These are phyloP conservation scores for Neomorphus geoffroyi DNA, from an alignment of 2,797 vertebrate species.

Conservation along the genomic window DNA sequence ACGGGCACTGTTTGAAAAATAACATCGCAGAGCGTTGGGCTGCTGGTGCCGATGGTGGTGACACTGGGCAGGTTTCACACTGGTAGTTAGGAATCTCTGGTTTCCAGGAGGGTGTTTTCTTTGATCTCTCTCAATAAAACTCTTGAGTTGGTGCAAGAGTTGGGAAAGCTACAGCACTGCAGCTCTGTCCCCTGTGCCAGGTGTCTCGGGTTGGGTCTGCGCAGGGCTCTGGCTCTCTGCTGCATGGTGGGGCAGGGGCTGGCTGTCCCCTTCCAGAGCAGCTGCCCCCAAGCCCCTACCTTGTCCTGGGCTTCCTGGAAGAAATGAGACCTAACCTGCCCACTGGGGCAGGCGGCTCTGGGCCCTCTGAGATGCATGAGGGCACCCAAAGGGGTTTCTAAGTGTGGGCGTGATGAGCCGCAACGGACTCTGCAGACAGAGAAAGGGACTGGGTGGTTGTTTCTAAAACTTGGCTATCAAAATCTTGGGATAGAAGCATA, in stretches of 20 bases:
- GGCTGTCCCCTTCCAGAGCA: neutral
- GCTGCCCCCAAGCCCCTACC: neutral
- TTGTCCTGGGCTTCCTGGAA: neutral
- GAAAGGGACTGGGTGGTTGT: neutral
- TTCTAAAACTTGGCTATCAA: neutral
- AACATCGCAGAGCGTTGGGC: accelerated
- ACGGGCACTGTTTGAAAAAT: neutral
- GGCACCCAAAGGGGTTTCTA: neutral
- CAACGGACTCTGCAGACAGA: neutral
- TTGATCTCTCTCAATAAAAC: neutral
- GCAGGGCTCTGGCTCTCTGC: neutral
- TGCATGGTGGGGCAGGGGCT: neutral
- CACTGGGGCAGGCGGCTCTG: neutral
- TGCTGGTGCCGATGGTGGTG: neutral
- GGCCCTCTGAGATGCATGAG: neutral
- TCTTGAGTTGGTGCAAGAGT: neutral
- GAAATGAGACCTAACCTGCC: neutral
- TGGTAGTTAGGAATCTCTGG: neutral
- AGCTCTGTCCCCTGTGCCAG: neutral
- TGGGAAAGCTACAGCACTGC: neutral
- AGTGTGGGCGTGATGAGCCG: neutral
- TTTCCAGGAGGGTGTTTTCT: neutral
- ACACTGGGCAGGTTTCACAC: neutral
- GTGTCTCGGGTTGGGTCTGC: accelerated
- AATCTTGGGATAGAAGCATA: neutral